Evolutionary conservation across 1,140 invertebrate genomes (phyloP).

Genomic region (Neoseiulus cucumeris): DNA sequence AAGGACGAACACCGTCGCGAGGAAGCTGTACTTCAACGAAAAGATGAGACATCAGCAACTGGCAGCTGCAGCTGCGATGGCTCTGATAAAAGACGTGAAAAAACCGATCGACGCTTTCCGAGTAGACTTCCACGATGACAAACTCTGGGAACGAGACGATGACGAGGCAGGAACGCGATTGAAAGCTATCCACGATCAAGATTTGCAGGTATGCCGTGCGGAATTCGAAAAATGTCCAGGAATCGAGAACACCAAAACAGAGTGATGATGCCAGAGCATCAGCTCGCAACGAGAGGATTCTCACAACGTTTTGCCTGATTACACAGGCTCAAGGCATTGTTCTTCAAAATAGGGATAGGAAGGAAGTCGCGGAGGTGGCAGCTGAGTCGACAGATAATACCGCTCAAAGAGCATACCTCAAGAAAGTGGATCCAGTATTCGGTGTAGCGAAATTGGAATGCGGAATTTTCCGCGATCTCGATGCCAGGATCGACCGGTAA

Average conservation of each 20-base stretch:
- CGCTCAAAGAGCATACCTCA: background rate
- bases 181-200: background rate
- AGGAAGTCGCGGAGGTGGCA: too few relatives aligned
- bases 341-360: too few relatives aligned
- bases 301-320: too few relatives aligned
- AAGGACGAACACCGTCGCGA: constrained; percentile 36
- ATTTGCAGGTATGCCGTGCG: background rate
- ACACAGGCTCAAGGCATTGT: too few relatives aligned
- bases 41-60: constrained; percentile 24
- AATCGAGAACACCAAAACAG: too few relatives aligned
- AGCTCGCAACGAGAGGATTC: too few relatives aligned
- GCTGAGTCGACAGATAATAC: too few relatives aligned
- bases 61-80: constrained; percentile 50
- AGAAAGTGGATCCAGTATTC: background rate
- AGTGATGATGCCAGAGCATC: too few relatives aligned
- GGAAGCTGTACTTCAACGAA: constrained; percentile 18
- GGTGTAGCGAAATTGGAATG: background rate
- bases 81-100: constrained; percentile 48
- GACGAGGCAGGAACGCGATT: background rate
- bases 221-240: too few relatives aligned
- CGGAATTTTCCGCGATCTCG: background rate
- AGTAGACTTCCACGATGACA: background rate
- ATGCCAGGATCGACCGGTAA: background rate
- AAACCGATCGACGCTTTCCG: constrained; percentile 40
- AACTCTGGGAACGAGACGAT: background rate